phyloP scores from a whole-genome alignment of 2,888 invertebrate species.

The Polietes domitor region DNA sequence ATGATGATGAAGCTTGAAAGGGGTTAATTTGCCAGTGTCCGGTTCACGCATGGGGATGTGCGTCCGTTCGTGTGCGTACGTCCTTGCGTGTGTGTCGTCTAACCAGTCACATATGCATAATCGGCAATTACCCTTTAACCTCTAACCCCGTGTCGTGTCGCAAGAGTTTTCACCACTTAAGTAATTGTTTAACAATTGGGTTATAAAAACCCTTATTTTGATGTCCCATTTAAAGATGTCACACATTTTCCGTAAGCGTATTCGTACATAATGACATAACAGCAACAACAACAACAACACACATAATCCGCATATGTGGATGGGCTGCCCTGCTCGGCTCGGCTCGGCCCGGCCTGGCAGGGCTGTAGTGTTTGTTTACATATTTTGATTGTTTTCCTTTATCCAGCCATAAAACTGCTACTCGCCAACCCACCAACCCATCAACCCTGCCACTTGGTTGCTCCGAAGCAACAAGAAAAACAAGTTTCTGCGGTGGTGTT shows the following conservation, averaged over 20 bases:
- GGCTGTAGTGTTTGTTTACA: constrained; percentile 55
- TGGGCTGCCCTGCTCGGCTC: constrained; percentile 10
- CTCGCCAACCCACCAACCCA: constrained; percentile 46
- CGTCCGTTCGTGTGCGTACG: neutral
- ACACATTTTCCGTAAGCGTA: constrained; percentile 7
- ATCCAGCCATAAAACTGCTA: constrained; percentile 44
- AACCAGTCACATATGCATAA: constrained; percentile 45
- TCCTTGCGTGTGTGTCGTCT: neutral
- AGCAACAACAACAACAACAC: constrained; percentile 30
- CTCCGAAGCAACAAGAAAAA: constrained; percentile 51
- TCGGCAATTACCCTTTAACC: constrained; percentile 64
- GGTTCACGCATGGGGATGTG: constrained; percentile 43
- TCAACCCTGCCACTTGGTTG: constrained; percentile 20
- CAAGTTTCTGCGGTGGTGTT: constrained; percentile 40
- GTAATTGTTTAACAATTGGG: constrained; percentile 66
- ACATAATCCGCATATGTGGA: constrained; percentile 19
- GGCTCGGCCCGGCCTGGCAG: no score
- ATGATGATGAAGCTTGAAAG: constrained; percentile 40
- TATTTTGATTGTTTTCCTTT: constrained; percentile 54
- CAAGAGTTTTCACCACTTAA: constrained; percentile 60
- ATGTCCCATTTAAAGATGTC: constrained; percentile 63
- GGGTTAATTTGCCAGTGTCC: constrained; percentile 63
- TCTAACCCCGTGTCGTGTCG: constrained; percentile 51
- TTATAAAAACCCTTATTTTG: constrained; percentile 66
- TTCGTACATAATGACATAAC: constrained; percentile 40